Evolutionary conservation across 2,113 vertebrate species (phyloP).

Genomic region (Nanger granti): DNA sequence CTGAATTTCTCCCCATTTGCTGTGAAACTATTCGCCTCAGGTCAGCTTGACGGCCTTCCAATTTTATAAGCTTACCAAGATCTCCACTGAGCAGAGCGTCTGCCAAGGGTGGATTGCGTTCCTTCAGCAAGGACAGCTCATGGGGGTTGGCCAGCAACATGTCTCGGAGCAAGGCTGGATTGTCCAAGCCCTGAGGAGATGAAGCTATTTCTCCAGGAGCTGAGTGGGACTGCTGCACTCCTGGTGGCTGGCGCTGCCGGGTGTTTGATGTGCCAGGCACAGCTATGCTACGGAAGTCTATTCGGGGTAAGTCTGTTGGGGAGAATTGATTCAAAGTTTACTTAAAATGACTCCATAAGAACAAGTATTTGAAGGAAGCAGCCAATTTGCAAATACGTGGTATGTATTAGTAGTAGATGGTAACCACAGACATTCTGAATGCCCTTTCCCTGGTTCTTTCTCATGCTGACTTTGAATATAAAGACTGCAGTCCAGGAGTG

Average conservation of each 20-base stretch:
- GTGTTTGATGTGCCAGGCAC: slow-evolving; percentile 88
- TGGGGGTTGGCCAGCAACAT: slow-evolving; percentile 97
- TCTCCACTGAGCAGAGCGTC: slow-evolving; percentile 97
- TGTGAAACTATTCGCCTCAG: neutral
- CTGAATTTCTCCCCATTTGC: neutral
- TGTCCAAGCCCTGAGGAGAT: slow-evolving; percentile 91
- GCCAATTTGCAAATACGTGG: neutral
- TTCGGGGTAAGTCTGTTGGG: slow-evolving; percentile 88
- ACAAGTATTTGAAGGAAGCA: neutral
- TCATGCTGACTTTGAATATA: neutral
- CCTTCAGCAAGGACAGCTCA: slow-evolving; percentile 96
- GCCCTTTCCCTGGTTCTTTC: neutral
- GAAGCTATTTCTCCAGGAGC: slow-evolving; percentile 72
- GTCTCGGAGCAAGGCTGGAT: slow-evolving; percentile 91
- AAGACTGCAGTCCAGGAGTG: neutral
- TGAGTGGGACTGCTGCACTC: slow-evolving; percentile 35
- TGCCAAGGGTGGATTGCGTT: slow-evolving; percentile 93
- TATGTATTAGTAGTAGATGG: neutral
- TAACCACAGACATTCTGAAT: neutral
- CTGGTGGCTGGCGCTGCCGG: slow-evolving; percentile 64
- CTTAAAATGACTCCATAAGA: neutral
- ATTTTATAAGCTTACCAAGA: slow-evolving; percentile 81
- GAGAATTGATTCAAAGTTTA: slow-evolving; percentile 31
- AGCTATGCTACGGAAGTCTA: slow-evolving; percentile 96
- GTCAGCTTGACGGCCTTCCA: neutral